Conservation (phyloP, 2,113 vertebrate species). For the Rhombomys opimus region DNA sequence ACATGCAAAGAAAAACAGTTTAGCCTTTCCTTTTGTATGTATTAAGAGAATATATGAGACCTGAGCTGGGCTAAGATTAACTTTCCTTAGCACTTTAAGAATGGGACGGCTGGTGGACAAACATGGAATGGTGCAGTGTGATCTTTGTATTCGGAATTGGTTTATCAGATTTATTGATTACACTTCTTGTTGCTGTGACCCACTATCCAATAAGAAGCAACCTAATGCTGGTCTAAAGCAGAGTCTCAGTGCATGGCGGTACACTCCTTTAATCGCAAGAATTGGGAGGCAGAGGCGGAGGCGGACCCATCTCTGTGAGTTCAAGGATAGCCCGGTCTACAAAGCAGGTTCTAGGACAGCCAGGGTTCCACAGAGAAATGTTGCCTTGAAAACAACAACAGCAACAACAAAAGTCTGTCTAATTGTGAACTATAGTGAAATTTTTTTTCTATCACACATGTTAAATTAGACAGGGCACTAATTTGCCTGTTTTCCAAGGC, state of each 20-base stretch:
- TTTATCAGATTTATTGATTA: not conserved
- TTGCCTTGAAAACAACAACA: not conserved
- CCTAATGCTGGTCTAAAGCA: no score
- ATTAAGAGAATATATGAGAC: not conserved
- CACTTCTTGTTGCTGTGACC: not conserved
- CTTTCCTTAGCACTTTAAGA: not conserved
- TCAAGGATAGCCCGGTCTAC: not conserved
- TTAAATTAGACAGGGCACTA: not conserved
- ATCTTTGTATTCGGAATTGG: not conserved
- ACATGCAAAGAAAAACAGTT: not conserved
- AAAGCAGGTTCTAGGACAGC: not conserved
- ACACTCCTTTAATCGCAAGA: not conserved
- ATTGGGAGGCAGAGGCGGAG: not conserved
- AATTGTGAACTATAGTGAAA: not conserved
- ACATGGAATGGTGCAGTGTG: not conserved
- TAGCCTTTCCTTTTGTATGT: not conserved
- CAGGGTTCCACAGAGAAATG: not conserved
- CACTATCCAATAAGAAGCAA: not conserved
- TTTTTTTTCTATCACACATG: not conserved
- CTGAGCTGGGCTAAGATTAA: not conserved
- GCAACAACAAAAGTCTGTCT: not conserved
- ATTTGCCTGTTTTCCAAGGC: not conserved
- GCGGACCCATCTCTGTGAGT: not conserved
- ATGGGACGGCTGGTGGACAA: not conserved
- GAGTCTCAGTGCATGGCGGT: not conserved